A percentile compares a stretch with the other conserved stretches of the same genome.
Conservation (phyloP, 2,888 invertebrate species). For the Lasioglossum morio region DNA sequence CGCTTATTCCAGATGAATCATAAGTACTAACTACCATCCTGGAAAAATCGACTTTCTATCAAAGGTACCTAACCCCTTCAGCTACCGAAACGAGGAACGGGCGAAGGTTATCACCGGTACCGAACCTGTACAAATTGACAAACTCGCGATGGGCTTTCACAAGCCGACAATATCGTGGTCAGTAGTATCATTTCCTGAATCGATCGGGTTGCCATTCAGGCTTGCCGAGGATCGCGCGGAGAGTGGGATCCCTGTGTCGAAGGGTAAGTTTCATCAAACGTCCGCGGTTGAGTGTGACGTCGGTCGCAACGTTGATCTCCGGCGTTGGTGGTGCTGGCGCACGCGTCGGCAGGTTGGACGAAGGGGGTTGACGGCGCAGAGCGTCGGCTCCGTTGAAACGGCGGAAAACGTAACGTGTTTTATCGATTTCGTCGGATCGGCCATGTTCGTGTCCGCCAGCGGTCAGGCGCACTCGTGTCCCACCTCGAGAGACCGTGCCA, state of each 20-base stretch:
- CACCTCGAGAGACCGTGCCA: constrained; percentile 71
- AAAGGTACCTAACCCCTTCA: no score
- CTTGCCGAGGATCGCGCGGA: neutral
- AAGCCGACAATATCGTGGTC: neutral
- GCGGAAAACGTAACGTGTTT: constrained; percentile 82
- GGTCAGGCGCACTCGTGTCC: constrained; percentile 80
- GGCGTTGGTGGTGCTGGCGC: constrained; percentile 30
- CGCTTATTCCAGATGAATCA: neutral
- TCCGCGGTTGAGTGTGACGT: constrained; percentile 47
- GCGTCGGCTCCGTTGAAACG: constrained; percentile 73
- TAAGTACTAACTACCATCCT: no score
- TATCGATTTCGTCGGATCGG: constrained; percentile 79
- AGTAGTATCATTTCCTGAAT: neutral
- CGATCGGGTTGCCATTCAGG: neutral
- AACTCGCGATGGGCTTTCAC: neutral
- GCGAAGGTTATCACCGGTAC: neutral
- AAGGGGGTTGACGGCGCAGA: constrained; percentile 62
- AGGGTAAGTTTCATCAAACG: constrained; percentile 23
- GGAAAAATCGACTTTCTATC: no score
- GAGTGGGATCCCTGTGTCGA: neutral
- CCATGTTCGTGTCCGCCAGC: constrained; percentile 75
- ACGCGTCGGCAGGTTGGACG: constrained; percentile 51
- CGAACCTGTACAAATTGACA: neutral
- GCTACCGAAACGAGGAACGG: neutral
- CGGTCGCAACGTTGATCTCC: constrained; percentile 34